Evolutionary conservation across 2,797 vertebrate species (phyloP).

Genomic region (Heteromormyrus szaboi): DNA sequence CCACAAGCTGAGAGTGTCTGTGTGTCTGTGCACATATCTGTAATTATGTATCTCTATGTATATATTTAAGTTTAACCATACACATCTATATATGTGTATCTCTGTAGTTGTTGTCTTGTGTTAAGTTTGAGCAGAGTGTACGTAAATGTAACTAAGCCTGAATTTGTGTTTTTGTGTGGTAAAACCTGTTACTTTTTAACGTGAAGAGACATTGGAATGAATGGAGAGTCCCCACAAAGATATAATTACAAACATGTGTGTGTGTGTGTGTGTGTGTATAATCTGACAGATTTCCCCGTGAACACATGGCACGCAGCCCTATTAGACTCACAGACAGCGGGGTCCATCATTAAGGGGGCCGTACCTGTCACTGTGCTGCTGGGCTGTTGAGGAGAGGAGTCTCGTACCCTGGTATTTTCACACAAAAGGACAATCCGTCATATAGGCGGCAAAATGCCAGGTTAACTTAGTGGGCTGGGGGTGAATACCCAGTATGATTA

Average conservation of each 20-base stretch:
- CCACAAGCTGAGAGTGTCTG: background rate
- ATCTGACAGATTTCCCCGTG: slow-evolving; percentile 1
- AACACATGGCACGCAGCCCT: background rate
- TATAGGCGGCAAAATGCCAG: slow-evolving; percentile 8
- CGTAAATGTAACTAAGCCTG: background rate
- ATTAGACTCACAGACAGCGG: background rate
- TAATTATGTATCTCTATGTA: background rate
- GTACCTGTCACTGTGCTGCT: slow-evolving; percentile 19
- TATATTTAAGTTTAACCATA: background rate
- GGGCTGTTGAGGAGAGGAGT: background rate
- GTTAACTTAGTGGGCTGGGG: background rate
- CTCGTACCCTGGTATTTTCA: background rate
- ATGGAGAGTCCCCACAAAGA: background rate
- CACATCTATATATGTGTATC: background rate
- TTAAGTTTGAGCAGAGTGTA: background rate
- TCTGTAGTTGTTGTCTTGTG: background rate
- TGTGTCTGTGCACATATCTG: background rate
- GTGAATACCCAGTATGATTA: background rate
- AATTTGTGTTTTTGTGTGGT: background rate
- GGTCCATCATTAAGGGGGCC: slow-evolving; percentile 19
- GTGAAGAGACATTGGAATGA: background rate
- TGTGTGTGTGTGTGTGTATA: background rate
- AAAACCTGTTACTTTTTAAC: background rate
- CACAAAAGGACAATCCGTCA: slow-evolving; percentile 31
- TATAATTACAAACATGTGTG: background rate